Conservation (phyloP, 1,140 invertebrate genomes). For the Zaprionus tsacasi region DNA sequence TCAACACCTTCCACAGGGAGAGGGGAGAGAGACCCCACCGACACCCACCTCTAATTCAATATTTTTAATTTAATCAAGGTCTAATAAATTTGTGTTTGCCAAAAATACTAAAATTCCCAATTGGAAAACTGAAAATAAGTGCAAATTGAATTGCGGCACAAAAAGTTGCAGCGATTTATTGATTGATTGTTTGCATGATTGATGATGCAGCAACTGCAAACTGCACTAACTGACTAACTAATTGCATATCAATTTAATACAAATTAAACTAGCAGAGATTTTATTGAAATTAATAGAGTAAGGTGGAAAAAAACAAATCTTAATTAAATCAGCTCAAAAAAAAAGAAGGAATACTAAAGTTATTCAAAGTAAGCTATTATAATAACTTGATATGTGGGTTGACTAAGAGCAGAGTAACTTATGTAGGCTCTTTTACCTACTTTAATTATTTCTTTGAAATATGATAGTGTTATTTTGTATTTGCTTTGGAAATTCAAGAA, state of each 20-base stretch:
- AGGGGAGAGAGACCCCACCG: not conserved
- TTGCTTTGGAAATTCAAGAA: not conserved
- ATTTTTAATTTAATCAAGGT: slow-evolving; percentile 19
- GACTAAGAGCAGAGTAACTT: not conserved
- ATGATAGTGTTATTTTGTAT: not conserved
- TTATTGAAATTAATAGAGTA: too few species aligned
- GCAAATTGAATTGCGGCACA: slow-evolving; percentile 11
- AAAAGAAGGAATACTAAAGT: too few species aligned
- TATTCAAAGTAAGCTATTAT: not conserved
- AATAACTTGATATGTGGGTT: not conserved
- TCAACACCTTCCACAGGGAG: not conserved
- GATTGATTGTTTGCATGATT: not conserved
- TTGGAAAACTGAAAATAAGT: not conserved
- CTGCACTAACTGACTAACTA: not conserved
- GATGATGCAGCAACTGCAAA: not conserved
- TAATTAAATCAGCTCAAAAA: too few species aligned
- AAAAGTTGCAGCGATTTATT: not conserved
- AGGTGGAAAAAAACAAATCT: too few species aligned
- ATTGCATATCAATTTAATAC: not conserved
- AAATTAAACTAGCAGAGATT: not conserved
- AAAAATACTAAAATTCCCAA: slow-evolving; percentile 2
- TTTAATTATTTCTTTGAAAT: not conserved
- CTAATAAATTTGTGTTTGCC: slow-evolving; percentile 11
- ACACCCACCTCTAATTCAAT: slow-evolving; percentile 15
- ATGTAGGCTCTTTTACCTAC: not conserved